Percentiles rank a stretch among this genome's conserved stretches.
phyloP scores from a whole-genome alignment of 2,888 invertebrate species.

The Cenopis cana region DNA sequence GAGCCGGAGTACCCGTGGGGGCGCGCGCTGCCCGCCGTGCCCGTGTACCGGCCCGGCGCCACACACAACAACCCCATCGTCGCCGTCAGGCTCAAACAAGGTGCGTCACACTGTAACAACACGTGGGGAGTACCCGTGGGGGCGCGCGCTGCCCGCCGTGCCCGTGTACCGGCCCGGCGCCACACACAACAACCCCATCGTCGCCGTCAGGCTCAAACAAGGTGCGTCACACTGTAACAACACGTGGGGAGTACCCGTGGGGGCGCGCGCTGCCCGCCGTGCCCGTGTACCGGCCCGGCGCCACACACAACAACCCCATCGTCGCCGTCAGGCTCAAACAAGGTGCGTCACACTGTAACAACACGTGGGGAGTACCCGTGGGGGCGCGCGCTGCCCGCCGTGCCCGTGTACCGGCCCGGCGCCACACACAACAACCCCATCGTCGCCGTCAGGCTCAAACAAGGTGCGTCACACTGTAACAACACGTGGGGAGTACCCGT shows the following conservation, averaged over 20 bases:
- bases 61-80: constrained; percentile 85
- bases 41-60: constrained; percentile 81
- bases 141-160: constrained; percentile 85
- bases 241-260: constrained; percentile 72
- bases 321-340: constrained; percentile 83
- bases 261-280: constrained; percentile 85
- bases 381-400: constrained; percentile 86
- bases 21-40: constrained; percentile 86
- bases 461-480: constrained; percentile 50
- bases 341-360: constrained; percentile 60
- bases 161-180: constrained; percentile 84
- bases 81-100: constrained; percentile 79
- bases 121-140: constrained; percentile 74
- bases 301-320: constrained; percentile 83
- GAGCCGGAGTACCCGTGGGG: constrained; percentile 75
- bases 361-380: constrained; percentile 71
- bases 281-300: constrained; percentile 84
- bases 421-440: constrained; percentile 83
- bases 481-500: constrained; percentile 72
- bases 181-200: constrained; percentile 83
- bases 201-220: constrained; percentile 82
- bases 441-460: constrained; percentile 83
- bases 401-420: constrained; percentile 84
- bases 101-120: constrained; percentile 61
- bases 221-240: constrained; percentile 61